phyloP scores from a whole-genome alignment of 2,113 vertebrate species.

The Neotoma lepida region DNA sequence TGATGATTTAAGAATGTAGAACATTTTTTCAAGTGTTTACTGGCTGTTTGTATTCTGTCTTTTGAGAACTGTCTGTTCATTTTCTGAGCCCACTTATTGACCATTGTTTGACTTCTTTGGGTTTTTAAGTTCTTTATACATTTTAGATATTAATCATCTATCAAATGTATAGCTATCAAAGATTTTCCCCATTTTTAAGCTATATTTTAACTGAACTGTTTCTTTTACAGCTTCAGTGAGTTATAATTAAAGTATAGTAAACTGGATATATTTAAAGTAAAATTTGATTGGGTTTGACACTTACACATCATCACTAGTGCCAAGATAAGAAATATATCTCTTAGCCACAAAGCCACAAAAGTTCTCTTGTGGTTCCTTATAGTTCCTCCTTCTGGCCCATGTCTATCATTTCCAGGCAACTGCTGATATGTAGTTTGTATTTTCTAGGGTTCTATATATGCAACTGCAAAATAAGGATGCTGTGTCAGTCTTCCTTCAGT shows the following conservation, averaged over 20 bases:
- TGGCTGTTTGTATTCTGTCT: neutral
- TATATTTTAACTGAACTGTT: neutral
- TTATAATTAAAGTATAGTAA: neutral
- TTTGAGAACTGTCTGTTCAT: neutral
- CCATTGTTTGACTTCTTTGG: neutral
- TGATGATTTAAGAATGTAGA: neutral
- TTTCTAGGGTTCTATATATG: constrained; percentile 20
- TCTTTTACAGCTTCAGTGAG: neutral
- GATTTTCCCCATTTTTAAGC: neutral
- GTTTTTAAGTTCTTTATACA: neutral
- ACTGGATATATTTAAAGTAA: neutral
- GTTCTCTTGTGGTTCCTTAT: neutral
- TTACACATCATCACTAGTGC: neutral
- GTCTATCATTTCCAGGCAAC: neutral
- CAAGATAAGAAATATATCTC: neutral
- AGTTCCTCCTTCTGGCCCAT: neutral
- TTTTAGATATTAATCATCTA: neutral
- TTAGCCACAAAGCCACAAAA: too few relatives aligned
- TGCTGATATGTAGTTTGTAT: neutral
- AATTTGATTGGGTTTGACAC: constrained; percentile 3
- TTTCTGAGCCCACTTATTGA: neutral
- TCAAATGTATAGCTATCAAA: neutral
- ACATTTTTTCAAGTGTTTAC: neutral
- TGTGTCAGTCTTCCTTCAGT: neutral
- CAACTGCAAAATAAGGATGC: neutral